A percentile compares a stretch with the other conserved stretches of the same genome.
These are phyloP conservation scores for Garrulus glandarius DNA, from an alignment of 2,797 vertebrate genomes.

Conservation along the genomic window DNA sequence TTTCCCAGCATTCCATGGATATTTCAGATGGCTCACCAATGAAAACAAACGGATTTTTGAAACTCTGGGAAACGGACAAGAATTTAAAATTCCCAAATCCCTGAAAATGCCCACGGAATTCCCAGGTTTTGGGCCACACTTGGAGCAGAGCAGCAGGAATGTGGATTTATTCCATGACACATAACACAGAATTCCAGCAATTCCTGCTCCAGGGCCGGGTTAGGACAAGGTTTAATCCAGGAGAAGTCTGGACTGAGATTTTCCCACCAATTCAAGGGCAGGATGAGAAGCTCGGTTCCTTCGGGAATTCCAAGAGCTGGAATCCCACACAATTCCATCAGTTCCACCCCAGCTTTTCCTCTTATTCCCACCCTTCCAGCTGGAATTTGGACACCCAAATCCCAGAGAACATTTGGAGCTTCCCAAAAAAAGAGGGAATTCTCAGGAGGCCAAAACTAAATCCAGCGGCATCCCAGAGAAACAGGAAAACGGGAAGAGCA, in stretches of 20 bases:
- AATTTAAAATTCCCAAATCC: background rate
- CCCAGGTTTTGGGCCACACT: background rate
- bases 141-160: background rate
- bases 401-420: background rate
- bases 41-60: rapidly evolving
- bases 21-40: rapidly evolving
- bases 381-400: background rate
- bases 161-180: background rate
- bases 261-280: background rate
- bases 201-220: background rate
- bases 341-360: background rate
- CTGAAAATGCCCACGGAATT: rapidly evolving
- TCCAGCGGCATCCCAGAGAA: background rate
- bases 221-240: background rate
- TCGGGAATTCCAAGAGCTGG: background rate
- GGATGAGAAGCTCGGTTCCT: background rate
- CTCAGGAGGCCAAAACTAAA: background rate
- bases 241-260: background rate
- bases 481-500: background rate
- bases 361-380: background rate
- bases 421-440: background rate
- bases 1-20: background rate
- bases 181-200: background rate
- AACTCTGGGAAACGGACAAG: background rate
- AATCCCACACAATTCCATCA: no score